Conservation (phyloP, 2,113 vertebrate genomes). For the Vidua chalybeata region DNA sequence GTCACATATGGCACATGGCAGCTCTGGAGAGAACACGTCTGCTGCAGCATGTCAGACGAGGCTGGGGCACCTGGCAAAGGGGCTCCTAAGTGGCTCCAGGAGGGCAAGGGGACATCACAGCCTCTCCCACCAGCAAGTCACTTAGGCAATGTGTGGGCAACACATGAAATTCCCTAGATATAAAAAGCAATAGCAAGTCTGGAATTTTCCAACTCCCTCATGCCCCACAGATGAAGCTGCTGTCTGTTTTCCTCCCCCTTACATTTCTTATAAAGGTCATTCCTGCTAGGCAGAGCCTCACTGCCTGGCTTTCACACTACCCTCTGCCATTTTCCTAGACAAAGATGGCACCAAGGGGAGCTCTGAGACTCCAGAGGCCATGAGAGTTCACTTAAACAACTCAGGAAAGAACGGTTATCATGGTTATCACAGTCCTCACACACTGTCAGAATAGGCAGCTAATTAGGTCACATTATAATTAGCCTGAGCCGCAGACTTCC, state of each 20-base stretch:
- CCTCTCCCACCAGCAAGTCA: neutral
- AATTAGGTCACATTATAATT: slow-evolving; percentile 60
- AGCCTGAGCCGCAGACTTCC: slow-evolving; percentile 9
- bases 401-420: neutral
- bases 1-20: fast-evolving
- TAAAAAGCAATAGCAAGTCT: neutral
- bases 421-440: neutral
- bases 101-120: neutral
- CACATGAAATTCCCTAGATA: neutral
- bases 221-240: neutral
- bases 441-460: neutral
- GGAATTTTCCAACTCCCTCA: neutral
- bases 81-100: neutral
- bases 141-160: neutral
- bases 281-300: neutral
- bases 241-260: neutral
- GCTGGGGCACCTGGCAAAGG: neutral
- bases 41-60: neutral
- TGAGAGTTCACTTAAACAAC: neutral
- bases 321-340: neutral
- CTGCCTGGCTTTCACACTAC: neutral
- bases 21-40: neutral
- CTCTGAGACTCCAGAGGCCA: neutral
- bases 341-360: neutral
- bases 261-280: neutral